A percentile compares a stretch with the other conserved stretches of the same genome.
These are phyloP conservation scores for Cairina moschata DNA, from an alignment of 2,113 vertebrate species.

Conservation along the genomic window DNA sequence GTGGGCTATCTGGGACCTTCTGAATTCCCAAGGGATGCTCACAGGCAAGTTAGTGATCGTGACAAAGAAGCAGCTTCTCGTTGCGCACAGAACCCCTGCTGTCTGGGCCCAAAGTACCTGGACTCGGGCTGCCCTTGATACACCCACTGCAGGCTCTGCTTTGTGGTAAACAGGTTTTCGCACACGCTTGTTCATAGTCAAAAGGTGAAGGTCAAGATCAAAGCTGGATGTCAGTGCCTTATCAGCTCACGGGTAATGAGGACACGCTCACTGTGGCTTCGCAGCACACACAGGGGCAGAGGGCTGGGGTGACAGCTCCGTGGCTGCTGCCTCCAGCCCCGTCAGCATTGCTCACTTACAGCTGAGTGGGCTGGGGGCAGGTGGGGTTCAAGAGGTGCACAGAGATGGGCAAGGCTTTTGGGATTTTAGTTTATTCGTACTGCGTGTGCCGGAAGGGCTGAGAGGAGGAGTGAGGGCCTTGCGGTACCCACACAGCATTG, in stretches of 20 bases:
- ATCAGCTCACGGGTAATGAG: not conserved
- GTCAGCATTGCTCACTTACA: not conserved
- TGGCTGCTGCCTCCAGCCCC: accelerated
- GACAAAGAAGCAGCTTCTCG: accelerated
- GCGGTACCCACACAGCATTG: not conserved
- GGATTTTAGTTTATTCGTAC: not conserved
- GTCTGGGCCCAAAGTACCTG: not conserved
- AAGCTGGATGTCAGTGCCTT: not conserved
- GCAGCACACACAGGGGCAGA: not conserved
- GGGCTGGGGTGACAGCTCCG: not conserved
- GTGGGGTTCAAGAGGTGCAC: not conserved
- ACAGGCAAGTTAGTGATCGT: not conserved
- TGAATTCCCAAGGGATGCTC: not conserved
- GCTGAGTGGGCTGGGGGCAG: not conserved
- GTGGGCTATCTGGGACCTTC: not conserved
- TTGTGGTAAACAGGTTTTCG: not conserved
- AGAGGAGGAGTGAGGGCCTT: not conserved
- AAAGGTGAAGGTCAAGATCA: not conserved
- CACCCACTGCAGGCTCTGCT: not conserved
- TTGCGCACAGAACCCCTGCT: not conserved
- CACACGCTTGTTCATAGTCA: not conserved
- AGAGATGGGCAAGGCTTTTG: not conserved
- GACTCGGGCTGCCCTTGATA: not conserved
- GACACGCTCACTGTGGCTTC: not conserved
- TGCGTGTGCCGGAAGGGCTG: not conserved